A percentile compares a stretch with the other conserved stretches of the same genome.
phyloP scores from a whole-genome alignment of 2,888 invertebrate genomes.

The Baronia brevicornis region DNA sequence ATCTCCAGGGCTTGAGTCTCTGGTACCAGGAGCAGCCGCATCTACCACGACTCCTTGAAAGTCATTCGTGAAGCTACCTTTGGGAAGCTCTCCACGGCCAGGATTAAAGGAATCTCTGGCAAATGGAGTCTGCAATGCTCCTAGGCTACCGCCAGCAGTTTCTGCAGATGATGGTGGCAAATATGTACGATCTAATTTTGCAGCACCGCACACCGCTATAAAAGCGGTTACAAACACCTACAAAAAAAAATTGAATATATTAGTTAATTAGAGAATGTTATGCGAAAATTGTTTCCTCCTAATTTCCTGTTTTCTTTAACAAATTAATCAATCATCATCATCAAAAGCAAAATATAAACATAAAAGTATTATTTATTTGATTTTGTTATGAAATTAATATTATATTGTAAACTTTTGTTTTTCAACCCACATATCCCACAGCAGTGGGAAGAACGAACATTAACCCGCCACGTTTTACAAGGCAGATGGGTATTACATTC shows the following conservation, averaged over 20 bases:
- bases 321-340: too few species aligned
- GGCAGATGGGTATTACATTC: too few species aligned
- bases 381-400: too few species aligned
- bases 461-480: too few species aligned
- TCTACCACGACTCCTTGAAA: constrained; percentile 63
- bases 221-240: constrained; percentile 56
- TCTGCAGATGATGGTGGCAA: constrained; percentile 50
- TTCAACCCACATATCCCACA: too few species aligned
- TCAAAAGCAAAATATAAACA: too few species aligned
- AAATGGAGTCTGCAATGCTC: constrained; percentile 39
- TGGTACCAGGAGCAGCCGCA: constrained; percentile 49
- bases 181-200: constrained; percentile 50
- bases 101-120: constrained; percentile 29
- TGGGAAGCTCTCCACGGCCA: constrained; percentile 31
- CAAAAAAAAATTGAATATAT: constrained; percentile 12
- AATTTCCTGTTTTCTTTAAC: too few species aligned
- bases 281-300: constrained; percentile 14
- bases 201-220: constrained; percentile 51
- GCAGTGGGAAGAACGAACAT: too few species aligned
- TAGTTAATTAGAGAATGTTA: not conserved
- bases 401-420: too few species aligned
- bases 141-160: constrained; percentile 49
- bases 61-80: constrained; percentile 53
- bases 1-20: constrained; percentile 37
- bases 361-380: too few species aligned